Conservation (phyloP, 2,888 invertebrate genomes). For the Bimastos eiseni region DNA sequence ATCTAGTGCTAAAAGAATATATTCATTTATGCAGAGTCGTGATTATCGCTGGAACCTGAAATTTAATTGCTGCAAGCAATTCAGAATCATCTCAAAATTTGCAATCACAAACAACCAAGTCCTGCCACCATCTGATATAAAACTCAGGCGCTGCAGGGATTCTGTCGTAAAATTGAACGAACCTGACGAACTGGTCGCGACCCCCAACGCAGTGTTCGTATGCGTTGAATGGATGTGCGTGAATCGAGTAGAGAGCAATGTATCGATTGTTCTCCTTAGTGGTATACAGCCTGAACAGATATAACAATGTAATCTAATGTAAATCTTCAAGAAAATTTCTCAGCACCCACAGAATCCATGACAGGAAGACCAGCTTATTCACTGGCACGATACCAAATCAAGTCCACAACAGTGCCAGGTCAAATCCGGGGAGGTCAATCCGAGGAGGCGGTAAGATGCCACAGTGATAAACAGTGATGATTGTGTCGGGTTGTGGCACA, state of each 20-base stretch:
- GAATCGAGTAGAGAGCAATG: conserved; percentile 82
- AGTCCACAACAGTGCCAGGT: too few relatives aligned
- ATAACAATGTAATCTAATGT: not conserved
- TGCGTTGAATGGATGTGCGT: conserved; percentile 77
- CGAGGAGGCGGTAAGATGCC: too few relatives aligned
- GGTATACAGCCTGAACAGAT: conserved; percentile 55
- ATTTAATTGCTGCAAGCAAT: not conserved
- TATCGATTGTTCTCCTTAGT: conserved; percentile 67
- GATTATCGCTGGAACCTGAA: not conserved
- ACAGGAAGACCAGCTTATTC: too few relatives aligned
- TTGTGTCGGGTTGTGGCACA: too few relatives aligned
- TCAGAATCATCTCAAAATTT: not conserved
- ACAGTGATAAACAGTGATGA: too few relatives aligned
- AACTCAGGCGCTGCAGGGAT: not conserved
- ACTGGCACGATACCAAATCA: too few relatives aligned
- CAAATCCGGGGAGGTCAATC: too few relatives aligned
- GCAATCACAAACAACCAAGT: not conserved
- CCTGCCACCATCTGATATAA: not conserved
- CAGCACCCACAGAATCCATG: too few relatives aligned
- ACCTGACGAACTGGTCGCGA: conserved; percentile 75
- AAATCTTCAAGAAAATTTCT: too few relatives aligned
- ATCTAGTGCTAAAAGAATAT: too few relatives aligned
- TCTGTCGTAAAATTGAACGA: not conserved
- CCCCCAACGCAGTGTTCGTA: conserved; percentile 83
- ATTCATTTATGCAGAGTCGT: too few relatives aligned